Base-by-base conservation (phyloP, 1,140 invertebrate genomes). In the Trigoniulus corallinus region DNA sequence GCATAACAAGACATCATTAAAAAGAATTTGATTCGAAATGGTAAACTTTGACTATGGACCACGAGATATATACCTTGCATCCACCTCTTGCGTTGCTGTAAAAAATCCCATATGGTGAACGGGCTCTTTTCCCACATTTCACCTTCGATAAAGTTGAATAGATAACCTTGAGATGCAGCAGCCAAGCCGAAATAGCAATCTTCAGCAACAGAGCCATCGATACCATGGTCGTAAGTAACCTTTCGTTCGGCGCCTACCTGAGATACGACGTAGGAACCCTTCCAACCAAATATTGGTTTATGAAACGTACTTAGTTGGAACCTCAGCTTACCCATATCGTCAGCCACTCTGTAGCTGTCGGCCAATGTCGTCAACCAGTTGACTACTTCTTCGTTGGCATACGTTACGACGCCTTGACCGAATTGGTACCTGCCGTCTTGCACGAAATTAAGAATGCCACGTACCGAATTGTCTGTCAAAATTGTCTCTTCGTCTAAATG, bases 111-210 rank as follows among this genome's bases (percentile, higher is more conserved):
- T 1, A 94, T 66, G 1, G 88, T 89, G 62, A 97, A 98, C 4
- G 93, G 92, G 18, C 87, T 92, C 63, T 96, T 94, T 64, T 97
- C 92, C 80, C 88, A 89, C 91, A 96, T 95, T 69, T 95, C 91
- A 20, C 92, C 89, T 63, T 94, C 88, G 53, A 95, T 78, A 66
- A 93, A 94, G 61, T 89, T 88, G 63, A 94, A 94, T 1, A 80
- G 75, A 61, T 83, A 88, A 10, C 86, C 86, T 64, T 84, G 73
- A 49, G 75, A 75, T 61, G 81, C 87, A 0, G 92, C 93, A 53
- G 83, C 80, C 84, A 97, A 92, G 0, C 86, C 88, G 71, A 97
- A 97, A 63, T 81, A 96, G 62, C 89, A 95, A 66, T 97, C 93
- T 67, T 97, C 92, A 23, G 93, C 92, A n/a, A 96, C 85, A 0